Conservation (phyloP, 1,140 invertebrate species). For the Argopecten irradians region DNA sequence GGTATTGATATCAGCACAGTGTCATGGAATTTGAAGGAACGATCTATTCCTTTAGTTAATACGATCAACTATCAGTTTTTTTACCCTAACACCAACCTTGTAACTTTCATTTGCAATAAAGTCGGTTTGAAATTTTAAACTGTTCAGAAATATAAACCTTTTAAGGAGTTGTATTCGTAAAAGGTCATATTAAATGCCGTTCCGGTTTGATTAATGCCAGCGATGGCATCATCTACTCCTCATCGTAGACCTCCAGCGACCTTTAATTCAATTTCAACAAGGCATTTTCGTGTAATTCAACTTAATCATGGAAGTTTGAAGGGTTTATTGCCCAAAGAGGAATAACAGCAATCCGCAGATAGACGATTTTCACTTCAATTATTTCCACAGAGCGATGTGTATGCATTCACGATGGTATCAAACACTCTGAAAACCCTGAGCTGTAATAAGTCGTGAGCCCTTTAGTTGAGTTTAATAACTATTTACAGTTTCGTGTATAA, state of each 20-base stretch:
- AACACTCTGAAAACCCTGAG: neutral
- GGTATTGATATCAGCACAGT: neutral
- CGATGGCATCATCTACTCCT: neutral
- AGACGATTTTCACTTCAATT: neutral
- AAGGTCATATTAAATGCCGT: constrained; percentile 5
- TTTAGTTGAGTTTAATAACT: no score
- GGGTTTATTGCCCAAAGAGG: neutral
- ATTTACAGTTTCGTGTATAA: no score
- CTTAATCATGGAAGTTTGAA: neutral
- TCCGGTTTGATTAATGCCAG: neutral
- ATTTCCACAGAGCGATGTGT: neutral
- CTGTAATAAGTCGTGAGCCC: neutral
- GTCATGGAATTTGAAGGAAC: neutral
- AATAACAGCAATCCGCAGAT: neutral
- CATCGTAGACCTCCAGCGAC: neutral
- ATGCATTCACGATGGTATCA: neutral
- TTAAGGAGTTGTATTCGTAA: neutral
- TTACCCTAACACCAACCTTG: neutral
- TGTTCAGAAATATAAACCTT: neutral
- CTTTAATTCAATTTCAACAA: constrained; percentile 19
- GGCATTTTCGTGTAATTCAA: constrained; percentile 7
- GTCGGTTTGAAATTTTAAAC: neutral
- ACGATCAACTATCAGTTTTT: neutral
- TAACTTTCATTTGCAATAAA: neutral
- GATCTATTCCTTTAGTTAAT: neutral